Conservation (phyloP, 64 coral and sea anemone genomes). For the Orbicella faveolata region DNA sequence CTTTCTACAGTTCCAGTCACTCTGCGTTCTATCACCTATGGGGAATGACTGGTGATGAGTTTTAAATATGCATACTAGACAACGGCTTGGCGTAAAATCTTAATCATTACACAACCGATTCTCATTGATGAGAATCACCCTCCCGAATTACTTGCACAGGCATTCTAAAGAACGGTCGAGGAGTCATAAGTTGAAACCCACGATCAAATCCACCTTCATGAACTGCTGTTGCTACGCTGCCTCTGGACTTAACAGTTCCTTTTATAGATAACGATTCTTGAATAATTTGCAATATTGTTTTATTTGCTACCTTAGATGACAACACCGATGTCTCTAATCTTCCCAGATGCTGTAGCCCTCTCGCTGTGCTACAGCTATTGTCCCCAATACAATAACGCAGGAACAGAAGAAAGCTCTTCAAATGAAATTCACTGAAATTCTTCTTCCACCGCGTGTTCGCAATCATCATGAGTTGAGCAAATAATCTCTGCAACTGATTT, state of each 20-base stretch:
- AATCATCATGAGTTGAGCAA: background rate
- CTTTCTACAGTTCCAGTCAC: background rate
- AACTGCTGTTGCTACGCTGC: too few relatives aligned
- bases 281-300: too few relatives aligned
- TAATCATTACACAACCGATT: background rate
- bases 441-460: background rate
- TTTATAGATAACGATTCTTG: too few relatives aligned
- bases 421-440: background rate
- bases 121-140: background rate
- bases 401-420: background rate
- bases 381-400: background rate
- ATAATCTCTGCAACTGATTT: background rate
- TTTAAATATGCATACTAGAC: constrained; percentile 25
- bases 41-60: background rate
- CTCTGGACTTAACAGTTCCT: too few relatives aligned
- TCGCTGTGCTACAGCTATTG: too few relatives aligned
- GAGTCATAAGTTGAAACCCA: background rate
- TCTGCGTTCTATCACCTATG: background rate
- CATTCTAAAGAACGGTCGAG: background rate
- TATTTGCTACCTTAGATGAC: too few relatives aligned
- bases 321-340: too few relatives aligned
- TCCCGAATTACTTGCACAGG: background rate
- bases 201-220: too few relatives aligned
- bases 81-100: background rate
- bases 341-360: too few relatives aligned